Conservation (phyloP, 2,888 invertebrate species). For the Plutella xylostella region DNA sequence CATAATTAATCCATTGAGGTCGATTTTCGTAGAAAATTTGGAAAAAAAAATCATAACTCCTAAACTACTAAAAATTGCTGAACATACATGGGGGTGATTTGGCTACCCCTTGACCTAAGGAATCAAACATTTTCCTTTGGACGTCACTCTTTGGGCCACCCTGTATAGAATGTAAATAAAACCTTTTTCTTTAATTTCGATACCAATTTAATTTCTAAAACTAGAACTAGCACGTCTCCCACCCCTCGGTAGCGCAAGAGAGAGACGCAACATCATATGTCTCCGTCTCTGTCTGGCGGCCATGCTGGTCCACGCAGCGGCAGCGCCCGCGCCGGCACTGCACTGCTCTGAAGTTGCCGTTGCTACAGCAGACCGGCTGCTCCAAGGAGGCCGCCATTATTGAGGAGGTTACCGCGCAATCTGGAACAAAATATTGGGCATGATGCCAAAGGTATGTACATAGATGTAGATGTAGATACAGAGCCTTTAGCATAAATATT, state of each 20-base stretch:
- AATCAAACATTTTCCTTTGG: no score
- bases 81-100: no score
- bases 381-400: conserved; percentile 49
- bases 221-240: conserved; percentile 32
- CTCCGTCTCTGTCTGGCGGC: conserved; percentile 60
- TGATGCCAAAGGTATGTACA: no score
- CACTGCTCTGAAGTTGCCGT: conserved; percentile 73
- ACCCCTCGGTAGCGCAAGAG: conserved; percentile 31
- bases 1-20: no score
- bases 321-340: conserved; percentile 74
- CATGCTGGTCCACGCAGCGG: conserved; percentile 73
- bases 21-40: no score
- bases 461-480: no score
- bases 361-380: conserved; percentile 69
- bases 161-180: no score
- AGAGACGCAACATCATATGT: conserved; percentile 32
- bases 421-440: conserved; percentile 48
- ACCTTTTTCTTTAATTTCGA: not conserved
- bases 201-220: not conserved
- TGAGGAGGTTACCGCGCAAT: conserved; percentile 70
- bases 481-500: no score
- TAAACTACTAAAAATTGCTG: no score
- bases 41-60: no score
- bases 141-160: no score
- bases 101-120: no score